A percentile compares a stretch with the other conserved stretches of the same genome.
Conservation (phyloP, 1,140 invertebrate genomes). For the Drosophila ercepeae region DNA sequence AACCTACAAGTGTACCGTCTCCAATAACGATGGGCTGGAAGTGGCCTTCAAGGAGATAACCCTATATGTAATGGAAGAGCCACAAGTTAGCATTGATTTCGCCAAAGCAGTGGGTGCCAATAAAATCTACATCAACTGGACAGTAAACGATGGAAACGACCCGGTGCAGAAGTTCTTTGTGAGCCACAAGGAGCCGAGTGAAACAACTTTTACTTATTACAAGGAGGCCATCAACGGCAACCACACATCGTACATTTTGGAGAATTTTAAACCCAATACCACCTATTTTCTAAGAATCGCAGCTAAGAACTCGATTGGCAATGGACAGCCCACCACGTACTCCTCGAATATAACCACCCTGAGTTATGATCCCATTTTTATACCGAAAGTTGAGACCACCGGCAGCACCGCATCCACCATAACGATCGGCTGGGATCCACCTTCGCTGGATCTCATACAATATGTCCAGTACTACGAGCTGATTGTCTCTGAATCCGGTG, state of each 20-base stretch:
- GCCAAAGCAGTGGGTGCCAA: slow-evolving; percentile 90
- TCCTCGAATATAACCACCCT: slow-evolving; percentile 86
- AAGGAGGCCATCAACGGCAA: slow-evolving; percentile 85
- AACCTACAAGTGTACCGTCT: slow-evolving; percentile 86
- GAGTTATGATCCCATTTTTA: slow-evolving; percentile 89
- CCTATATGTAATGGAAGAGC: slow-evolving; percentile 88
- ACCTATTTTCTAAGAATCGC: slow-evolving; percentile 86
- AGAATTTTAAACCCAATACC: slow-evolving; percentile 86
- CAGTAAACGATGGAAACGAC: slow-evolving; percentile 90
- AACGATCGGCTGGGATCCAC: slow-evolving; percentile 90
- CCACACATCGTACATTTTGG: slow-evolving; percentile 87
- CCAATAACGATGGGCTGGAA: slow-evolving; percentile 57
- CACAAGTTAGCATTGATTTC: slow-evolving; percentile 89
- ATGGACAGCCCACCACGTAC: slow-evolving; percentile 84
- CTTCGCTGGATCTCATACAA: slow-evolving; percentile 87
- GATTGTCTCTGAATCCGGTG: slow-evolving; percentile 86
- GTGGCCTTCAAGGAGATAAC: slow-evolving; percentile 60
- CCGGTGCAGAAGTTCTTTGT: slow-evolving; percentile 88
- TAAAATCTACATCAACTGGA: slow-evolving; percentile 93
- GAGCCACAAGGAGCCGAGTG: slow-evolving; percentile 86
- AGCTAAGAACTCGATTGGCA: slow-evolving; percentile 85
- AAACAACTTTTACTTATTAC: slow-evolving; percentile 84
- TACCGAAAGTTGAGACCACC: slow-evolving; percentile 90
- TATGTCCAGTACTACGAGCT: slow-evolving; percentile 91
- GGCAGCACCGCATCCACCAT: slow-evolving; percentile 91